phyloP scores from a whole-genome alignment of 2,797 vertebrate species.

The Syngnathus rostellatus region DNA sequence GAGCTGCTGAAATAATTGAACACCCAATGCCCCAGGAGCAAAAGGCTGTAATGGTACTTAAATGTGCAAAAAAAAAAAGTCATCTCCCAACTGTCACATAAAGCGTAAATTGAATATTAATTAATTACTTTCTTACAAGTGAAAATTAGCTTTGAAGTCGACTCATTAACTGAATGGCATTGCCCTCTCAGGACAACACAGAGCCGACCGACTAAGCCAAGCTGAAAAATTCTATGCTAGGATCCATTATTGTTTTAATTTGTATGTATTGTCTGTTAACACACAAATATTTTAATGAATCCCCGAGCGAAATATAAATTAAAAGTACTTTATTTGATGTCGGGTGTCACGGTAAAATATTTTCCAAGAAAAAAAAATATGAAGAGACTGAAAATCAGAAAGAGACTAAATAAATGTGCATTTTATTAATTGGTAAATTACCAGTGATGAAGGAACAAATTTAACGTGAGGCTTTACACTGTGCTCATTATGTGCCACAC shows the following conservation, averaged over 20 bases:
- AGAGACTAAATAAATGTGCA: neutral
- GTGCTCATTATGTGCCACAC: neutral
- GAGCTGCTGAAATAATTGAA: neutral
- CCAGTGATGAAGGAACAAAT: neutral
- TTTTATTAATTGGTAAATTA: constrained; percentile 1
- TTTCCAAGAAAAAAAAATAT: neutral
- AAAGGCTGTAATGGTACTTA: neutral
- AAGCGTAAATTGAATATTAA: neutral
- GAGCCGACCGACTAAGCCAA: too few relatives aligned
- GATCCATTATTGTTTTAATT: neutral
- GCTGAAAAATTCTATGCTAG: neutral
- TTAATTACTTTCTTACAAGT: neutral
- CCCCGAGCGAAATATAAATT: neutral
- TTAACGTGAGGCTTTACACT: neutral
- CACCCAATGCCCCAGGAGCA: neutral
- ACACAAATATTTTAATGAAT: neutral
- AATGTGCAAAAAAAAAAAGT: neutral
- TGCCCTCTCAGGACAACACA: neutral
- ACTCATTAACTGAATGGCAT: neutral
- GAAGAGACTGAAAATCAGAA: neutral
- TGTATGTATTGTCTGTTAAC: neutral
- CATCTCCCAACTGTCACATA: neutral
- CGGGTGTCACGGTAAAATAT: neutral
- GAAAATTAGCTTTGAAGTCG: neutral
- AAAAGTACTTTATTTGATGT: neutral